A percentile compares a stretch with the other conserved stretches of the same genome.
Evolutionary conservation across 2,888 invertebrate species (phyloP).

Genomic region (Heliconius ethilla): DNA sequence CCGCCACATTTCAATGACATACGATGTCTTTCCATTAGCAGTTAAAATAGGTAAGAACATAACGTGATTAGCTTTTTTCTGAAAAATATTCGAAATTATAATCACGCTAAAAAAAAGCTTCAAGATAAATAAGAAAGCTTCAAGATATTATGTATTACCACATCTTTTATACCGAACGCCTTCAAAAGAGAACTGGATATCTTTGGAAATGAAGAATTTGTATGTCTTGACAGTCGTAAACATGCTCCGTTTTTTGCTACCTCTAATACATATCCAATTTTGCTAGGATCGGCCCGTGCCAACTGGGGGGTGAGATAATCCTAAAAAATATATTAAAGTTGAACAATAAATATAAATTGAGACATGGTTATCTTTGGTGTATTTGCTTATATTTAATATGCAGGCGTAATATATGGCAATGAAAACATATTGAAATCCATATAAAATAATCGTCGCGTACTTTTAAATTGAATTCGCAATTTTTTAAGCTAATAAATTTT

Average conservation of each 20-base stretch:
- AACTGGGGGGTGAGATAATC: conserved; percentile 43
- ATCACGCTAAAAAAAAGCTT: neutral
- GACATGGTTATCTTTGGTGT: neutral
- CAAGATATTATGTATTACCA: conserved; percentile 45
- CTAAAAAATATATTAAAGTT: conserved; percentile 33
- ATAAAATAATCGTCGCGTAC: no score
- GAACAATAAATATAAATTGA: neutral
- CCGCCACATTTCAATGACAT: conserved; percentile 87
- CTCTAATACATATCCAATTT: conserved; percentile 50
- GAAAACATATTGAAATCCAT: neutral
- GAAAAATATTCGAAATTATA: conserved; percentile 32
- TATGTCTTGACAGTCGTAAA: conserved; percentile 48
- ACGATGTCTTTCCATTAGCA: conserved; percentile 83
- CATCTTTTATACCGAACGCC: conserved; percentile 45
- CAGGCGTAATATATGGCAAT: neutral
- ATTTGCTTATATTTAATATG: neutral
- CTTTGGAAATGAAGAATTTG: conserved; percentile 51
- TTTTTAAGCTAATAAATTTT: no score
- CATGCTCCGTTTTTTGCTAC: conserved; percentile 51
- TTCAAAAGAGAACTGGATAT: conserved; percentile 50
- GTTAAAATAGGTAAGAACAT: conserved; percentile 85
- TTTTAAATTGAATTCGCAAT: no score
- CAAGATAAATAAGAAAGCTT: neutral
- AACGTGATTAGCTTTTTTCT: conserved; percentile 72
- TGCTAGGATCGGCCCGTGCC: conserved; percentile 47